These are phyloP conservation scores for Cephalopachus bancanus DNA, from an alignment of 2,797 vertebrate species.

Conservation along the genomic window DNA sequence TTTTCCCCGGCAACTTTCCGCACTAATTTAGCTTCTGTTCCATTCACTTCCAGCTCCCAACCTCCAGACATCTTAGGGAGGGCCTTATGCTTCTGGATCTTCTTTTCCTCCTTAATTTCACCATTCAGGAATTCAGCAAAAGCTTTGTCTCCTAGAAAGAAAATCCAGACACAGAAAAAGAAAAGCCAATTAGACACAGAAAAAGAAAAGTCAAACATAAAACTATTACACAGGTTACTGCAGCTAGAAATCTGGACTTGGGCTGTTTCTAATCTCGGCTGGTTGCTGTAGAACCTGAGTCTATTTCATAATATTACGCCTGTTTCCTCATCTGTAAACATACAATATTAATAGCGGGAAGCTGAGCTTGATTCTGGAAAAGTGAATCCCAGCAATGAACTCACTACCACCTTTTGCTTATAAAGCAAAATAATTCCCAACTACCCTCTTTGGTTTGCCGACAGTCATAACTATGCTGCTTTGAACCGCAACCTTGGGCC, in stretches of 20 bases:
- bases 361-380: background rate
- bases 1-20: slow-evolving; percentile 93
- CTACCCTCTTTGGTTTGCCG: background rate
- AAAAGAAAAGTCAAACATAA: background rate
- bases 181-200: background rate
- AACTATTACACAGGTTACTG: background rate
- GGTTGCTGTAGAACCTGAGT: background rate
- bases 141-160: slow-evolving; percentile 94
- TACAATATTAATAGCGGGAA: background rate
- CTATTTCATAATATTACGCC: background rate
- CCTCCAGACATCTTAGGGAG: slow-evolving; percentile 97
- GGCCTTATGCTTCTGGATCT: slow-evolving; percentile 94
- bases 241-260: background rate
- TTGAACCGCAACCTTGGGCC: background rate
- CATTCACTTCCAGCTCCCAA: slow-evolving; percentile 95
- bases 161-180: background rate
- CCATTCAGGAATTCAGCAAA: slow-evolving; percentile 95
- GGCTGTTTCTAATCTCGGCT: background rate
- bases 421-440: background rate
- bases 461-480: background rate
- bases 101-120: slow-evolving; percentile 97
- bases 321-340: background rate
- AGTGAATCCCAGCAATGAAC: background rate
- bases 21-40: slow-evolving; percentile 94
- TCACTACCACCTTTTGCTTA: background rate